These are phyloP conservation scores for Aphidius gifuensis DNA, from an alignment of 1,140 invertebrate species.

Conservation along the genomic window DNA sequence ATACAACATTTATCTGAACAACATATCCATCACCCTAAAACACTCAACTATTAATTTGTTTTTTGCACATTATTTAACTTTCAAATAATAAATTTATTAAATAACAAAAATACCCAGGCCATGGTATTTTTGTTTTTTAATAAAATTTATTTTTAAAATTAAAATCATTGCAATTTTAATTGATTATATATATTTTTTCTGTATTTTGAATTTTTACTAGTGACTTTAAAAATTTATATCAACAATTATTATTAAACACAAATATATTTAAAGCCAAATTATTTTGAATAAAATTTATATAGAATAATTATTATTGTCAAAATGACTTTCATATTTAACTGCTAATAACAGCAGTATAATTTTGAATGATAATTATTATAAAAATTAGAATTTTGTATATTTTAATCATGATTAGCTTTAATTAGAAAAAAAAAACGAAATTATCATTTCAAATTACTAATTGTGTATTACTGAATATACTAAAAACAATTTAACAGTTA, in stretches of 20 bases:
- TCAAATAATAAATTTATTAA: conserved; percentile 6
- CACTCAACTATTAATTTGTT: not conserved
- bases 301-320: conserved; percentile 36
- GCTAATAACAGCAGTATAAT: no score
- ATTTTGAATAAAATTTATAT: no score
- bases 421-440: no score
- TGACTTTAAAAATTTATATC: not conserved
- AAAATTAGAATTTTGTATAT: no score
- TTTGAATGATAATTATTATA: no score
- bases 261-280: no score
- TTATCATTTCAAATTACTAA: conserved; percentile 26
- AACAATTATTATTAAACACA: no score
- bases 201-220: not conserved
- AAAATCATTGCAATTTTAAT: not conserved
- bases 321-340: conserved; percentile 26
- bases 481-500: conserved; percentile 33
- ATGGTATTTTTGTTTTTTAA: conserved; percentile 25
- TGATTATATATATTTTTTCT: no score
- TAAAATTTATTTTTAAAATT: conserved; percentile 17
- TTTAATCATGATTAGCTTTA: no score
- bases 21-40: conserved; percentile 44
- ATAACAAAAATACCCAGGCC: conserved; percentile 42
- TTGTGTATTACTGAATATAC: conserved; percentile 39
- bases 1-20: conserved; percentile 34
- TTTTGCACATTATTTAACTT: conserved; percentile 12